Conservation (phyloP, 2,888 invertebrate species). For the Prionchulus punctatus region DNA sequence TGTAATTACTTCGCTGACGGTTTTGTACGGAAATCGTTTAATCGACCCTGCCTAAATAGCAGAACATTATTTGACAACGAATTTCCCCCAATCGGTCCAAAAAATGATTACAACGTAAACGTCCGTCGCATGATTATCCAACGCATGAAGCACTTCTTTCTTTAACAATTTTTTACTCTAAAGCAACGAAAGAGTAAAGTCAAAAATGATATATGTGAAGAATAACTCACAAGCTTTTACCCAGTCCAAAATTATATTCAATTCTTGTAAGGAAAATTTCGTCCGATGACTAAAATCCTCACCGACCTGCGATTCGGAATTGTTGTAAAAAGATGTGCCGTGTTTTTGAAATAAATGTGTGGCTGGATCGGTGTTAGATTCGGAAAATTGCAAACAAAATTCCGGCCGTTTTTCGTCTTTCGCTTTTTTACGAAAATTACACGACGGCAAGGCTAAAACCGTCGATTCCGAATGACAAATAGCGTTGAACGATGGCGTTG, state of each 20-base stretch:
- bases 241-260: slow-evolving; percentile 1
- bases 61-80: slow-evolving; percentile 2
- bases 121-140: slow-evolving; percentile 68
- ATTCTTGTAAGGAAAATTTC: not conserved
- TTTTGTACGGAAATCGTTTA: slow-evolving; percentile 73
- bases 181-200: slow-evolving; percentile 2
- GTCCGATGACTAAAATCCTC: not conserved
- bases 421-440: too few relatives aligned
- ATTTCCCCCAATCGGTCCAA: not conserved
- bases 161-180: slow-evolving; percentile 58
- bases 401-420: too few relatives aligned
- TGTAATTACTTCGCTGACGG: slow-evolving; percentile 83
- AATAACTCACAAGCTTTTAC: not conserved
- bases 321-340: slow-evolving; percentile 58
- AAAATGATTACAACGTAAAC: slow-evolving; percentile 44
- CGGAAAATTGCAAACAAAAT: not conserved
- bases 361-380: slow-evolving; percentile 36
- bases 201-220: slow-evolving; percentile 2
- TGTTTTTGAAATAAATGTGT: slow-evolving; percentile 76
- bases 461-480: too few relatives aligned
- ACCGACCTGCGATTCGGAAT: not conserved
- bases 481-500: slow-evolving; percentile 17
- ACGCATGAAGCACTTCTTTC: slow-evolving; percentile 58
- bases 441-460: slow-evolving; percentile 36
- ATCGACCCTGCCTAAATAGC: slow-evolving; percentile 35